phyloP scores from a whole-genome alignment of 2,888 invertebrate genomes.

The Cecidostiba fungosa region DNA sequence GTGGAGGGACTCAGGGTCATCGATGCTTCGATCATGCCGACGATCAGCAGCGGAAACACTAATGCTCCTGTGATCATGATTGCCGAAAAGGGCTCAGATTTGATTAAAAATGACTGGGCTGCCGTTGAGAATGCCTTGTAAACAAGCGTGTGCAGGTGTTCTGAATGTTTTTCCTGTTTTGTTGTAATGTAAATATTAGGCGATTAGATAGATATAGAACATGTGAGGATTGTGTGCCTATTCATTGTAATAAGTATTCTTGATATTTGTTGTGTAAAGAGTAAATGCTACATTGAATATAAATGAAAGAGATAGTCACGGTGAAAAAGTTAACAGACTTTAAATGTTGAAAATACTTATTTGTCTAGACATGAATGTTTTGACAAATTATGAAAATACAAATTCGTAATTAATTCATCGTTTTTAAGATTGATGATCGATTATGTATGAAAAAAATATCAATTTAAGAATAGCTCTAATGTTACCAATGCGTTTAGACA shows the following conservation, averaged over 20 bases:
- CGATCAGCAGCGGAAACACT: slow-evolving; percentile 93
- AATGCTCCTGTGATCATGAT: slow-evolving; percentile 97
- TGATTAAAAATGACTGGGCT: slow-evolving; percentile 91
- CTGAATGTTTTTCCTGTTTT: neutral
- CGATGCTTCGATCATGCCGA: slow-evolving; percentile 94
- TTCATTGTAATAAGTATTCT: neutral
- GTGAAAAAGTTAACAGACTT: neutral
- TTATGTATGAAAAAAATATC: neutral
- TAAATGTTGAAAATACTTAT: neutral
- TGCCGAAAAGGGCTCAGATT: slow-evolving; percentile 92
- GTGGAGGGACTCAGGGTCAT: slow-evolving; percentile 90
- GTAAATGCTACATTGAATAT: neutral
- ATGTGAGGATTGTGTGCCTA: neutral
- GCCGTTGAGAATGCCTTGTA: slow-evolving; percentile 1
- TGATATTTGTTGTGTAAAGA: neutral
- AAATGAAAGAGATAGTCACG: neutral
- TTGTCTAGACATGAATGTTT: neutral
- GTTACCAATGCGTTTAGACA: neutral
- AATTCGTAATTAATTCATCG: neutral
- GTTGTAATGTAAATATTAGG: neutral
- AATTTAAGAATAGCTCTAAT: neutral
- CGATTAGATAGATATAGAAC: neutral
- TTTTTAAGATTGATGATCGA: neutral
- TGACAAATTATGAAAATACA: neutral
- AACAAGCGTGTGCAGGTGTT: neutral